Percentiles rank a stretch among this genome's conserved stretches.
Evolutionary conservation across 1,140 invertebrate genomes (phyloP).

Genomic region (Carposina sasakii): DNA sequence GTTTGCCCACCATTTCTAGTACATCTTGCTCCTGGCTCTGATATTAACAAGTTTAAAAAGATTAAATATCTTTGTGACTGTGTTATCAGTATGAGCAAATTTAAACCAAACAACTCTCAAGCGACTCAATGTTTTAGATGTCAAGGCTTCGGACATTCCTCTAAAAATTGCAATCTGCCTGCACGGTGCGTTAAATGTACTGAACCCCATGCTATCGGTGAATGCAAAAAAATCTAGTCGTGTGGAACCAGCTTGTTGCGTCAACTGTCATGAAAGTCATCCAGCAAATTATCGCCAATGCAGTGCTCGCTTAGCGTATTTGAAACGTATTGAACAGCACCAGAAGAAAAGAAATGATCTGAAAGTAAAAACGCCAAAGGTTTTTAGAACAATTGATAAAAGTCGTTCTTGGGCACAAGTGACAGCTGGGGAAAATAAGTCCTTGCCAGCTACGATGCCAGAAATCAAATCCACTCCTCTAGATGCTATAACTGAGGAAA

Average conservation of each 20-base stretch:
- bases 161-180: constrained; percentile 2
- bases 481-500: background rate
- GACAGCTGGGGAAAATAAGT: no score
- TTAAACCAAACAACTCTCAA: background rate
- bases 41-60: background rate
- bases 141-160: constrained; percentile 19
- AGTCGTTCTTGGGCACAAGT: no score
- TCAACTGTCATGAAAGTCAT: constrained; percentile 1
- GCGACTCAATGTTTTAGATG: constrained; percentile 6
- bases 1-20: constrained; percentile 3
- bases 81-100: background rate
- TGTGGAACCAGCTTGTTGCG: background rate
- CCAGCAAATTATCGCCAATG: constrained; percentile 1
- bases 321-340: no score
- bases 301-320: background rate
- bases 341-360: no score
- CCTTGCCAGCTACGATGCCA: no score
- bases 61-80: constrained; percentile 7
- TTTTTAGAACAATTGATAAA: no score
- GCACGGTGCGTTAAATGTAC: constrained; percentile 1
- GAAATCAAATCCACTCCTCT: no score
- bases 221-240: constrained; percentile 1
- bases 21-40: background rate
- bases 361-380: no score
- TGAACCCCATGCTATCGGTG: background rate